Conservation (phyloP, 2,888 invertebrate species). For the Linyphia triangularis region DNA sequence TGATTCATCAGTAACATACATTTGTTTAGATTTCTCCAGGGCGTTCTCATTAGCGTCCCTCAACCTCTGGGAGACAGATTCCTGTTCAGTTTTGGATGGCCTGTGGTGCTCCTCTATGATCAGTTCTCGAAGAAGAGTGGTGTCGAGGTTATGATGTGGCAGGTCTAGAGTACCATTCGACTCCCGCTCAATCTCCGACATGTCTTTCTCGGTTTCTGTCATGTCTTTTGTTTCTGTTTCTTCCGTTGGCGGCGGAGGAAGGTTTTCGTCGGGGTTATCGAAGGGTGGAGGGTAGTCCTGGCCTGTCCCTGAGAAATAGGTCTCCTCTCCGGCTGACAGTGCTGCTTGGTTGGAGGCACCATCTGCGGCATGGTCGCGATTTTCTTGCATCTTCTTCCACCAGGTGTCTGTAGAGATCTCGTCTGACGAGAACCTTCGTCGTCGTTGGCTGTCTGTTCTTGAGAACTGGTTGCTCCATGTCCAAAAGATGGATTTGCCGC, state of each 20-base stretch:
- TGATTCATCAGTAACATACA: not conserved
- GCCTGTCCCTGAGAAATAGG: not conserved
- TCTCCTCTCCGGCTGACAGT: not conserved
- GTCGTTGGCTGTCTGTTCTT: slow-evolving; percentile 19
- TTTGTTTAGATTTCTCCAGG: not conserved
- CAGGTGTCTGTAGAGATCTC: slow-evolving; percentile 11
- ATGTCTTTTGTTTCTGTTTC: not conserved
- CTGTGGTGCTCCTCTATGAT: slow-evolving; percentile 58
- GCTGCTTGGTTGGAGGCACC: not conserved
- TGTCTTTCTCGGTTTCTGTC: not conserved
- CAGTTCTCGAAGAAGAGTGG: slow-evolving; percentile 16
- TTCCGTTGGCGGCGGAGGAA: not conserved
- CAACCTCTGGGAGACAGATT: slow-evolving; percentile 23
- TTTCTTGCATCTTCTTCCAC: slow-evolving; percentile 43
- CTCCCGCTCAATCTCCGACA: not conserved
- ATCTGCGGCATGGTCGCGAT: not conserved
- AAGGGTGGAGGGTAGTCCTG: not conserved
- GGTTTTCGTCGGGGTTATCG: not conserved
- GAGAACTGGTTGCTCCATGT: slow-evolving; percentile 15
- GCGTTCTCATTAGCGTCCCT: not conserved
- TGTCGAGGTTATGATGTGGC: not conserved
- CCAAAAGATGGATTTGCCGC: slow-evolving; percentile 48
- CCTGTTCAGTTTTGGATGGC: slow-evolving; percentile 43
- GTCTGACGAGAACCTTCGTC: slow-evolving; percentile 17
- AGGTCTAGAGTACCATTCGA: not conserved